These are phyloP conservation scores for Neoniphon sammara DNA, from an alignment of 2,797 vertebrate genomes.

Conservation along the genomic window DNA sequence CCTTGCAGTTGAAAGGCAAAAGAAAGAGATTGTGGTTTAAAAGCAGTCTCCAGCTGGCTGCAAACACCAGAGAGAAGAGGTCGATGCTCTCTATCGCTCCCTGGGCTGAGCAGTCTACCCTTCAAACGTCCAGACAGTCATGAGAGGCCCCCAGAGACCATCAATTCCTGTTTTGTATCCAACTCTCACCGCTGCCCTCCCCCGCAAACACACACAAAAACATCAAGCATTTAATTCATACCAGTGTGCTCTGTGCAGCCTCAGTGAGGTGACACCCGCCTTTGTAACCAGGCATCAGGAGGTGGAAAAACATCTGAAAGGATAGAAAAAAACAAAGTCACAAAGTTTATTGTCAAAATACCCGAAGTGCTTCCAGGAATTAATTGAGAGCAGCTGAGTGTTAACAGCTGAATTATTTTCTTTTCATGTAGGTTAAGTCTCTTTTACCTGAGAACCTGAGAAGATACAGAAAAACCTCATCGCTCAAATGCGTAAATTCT, in stretches of 20 bases:
- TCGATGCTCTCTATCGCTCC: slow-evolving; percentile 58
- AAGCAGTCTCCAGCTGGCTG: slow-evolving; percentile 67
- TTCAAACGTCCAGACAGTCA: slow-evolving; percentile 78
- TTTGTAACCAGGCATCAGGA: slow-evolving; percentile 45
- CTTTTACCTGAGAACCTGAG: background rate
- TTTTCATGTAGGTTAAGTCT: background rate
- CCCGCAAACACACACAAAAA: slow-evolving; percentile 28
- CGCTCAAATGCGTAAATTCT: background rate
- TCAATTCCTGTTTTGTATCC: slow-evolving; percentile 67
- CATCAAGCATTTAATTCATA: slow-evolving; percentile 53
- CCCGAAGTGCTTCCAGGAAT: slow-evolving; percentile 56
- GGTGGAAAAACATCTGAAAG: slow-evolving; percentile 48
- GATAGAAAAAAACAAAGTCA: slow-evolving; percentile 38
- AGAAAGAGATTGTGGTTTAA: slow-evolving; percentile 60
- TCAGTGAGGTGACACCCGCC: slow-evolving; percentile 39
- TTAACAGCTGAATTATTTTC: background rate
- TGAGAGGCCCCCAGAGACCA: slow-evolving; percentile 73
- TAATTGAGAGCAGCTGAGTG: slow-evolving; percentile 37
- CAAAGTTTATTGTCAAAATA: slow-evolving; percentile 48
- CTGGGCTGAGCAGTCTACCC: slow-evolving; percentile 62
- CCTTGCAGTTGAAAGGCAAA: slow-evolving; percentile 66
- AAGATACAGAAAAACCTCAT: background rate
- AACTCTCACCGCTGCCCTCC: slow-evolving; percentile 58
- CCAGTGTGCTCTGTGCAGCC: slow-evolving; percentile 25
- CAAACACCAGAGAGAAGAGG: slow-evolving; percentile 70